phyloP scores from a whole-genome alignment of 2,113 vertebrate genomes.

The Etheostoma spectabile region DNA sequence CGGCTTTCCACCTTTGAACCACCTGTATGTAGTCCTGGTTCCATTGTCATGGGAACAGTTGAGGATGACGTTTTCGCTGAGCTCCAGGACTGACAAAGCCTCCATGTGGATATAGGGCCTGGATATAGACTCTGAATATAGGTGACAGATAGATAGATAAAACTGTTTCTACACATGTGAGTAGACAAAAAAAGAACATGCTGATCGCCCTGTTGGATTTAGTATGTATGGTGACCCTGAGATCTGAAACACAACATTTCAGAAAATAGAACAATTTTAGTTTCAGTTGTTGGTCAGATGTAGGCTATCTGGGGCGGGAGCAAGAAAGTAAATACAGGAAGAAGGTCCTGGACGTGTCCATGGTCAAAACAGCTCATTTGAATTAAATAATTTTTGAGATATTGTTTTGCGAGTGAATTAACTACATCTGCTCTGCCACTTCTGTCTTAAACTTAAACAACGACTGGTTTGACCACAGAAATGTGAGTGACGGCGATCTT shows the following conservation, averaged over 20 bases:
- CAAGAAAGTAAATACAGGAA: too few relatives aligned
- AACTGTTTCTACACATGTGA: constrained; percentile 1
- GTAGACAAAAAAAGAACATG: background rate
- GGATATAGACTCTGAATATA: constrained; percentile 88
- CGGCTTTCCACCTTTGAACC: constrained; percentile 91
- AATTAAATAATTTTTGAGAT: too few relatives aligned
- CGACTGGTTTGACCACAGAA: too few relatives aligned
- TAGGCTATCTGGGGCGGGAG: too few relatives aligned
- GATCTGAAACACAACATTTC: background rate
- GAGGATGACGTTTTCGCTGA: constrained; percentile 90
- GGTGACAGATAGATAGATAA: background rate
- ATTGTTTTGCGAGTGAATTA: too few relatives aligned
- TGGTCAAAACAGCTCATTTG: too few relatives aligned
- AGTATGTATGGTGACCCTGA: too few relatives aligned
- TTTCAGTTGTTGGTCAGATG: too few relatives aligned
- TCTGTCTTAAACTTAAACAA: too few relatives aligned
- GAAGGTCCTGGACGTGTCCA: too few relatives aligned
- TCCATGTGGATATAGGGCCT: constrained; percentile 88
- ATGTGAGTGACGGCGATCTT: too few relatives aligned
- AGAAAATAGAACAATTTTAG: background rate
- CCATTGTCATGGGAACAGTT: constrained; percentile 95
- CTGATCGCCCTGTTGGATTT: background rate
- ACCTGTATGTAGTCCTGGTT: constrained; percentile 92
- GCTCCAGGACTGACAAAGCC: constrained; percentile 91
- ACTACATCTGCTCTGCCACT: too few relatives aligned